Conservation (phyloP, 1,140 invertebrate species). For the Solenopsis invicta region DNA sequence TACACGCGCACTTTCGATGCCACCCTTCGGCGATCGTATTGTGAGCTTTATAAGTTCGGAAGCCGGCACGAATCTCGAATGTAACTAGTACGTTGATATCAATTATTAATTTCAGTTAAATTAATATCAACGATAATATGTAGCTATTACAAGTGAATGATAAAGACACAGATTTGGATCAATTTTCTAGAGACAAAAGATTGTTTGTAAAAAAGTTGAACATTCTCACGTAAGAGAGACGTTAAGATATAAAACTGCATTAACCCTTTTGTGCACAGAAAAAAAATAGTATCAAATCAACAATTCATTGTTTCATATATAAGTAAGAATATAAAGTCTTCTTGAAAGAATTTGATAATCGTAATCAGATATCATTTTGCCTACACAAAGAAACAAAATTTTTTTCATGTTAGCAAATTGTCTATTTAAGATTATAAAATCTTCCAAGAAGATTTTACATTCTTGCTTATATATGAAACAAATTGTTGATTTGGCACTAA, state of each 20-base stretch:
- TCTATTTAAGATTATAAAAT: too few species aligned
- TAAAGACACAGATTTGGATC: background rate
- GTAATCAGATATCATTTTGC: too few species aligned
- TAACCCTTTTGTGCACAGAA: too few species aligned
- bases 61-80: background rate
- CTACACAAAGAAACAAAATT: too few species aligned
- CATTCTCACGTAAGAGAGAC: background rate
- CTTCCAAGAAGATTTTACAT: too few species aligned
- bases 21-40: conserved; percentile 48
- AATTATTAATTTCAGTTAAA: conserved; percentile 16
- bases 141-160: background rate
- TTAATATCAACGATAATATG: background rate
- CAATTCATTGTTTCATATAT: too few species aligned
- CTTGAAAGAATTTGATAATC: too few species aligned
- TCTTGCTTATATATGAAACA: too few species aligned
- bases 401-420: too few species aligned
- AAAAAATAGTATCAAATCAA: too few species aligned
- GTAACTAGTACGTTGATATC: background rate
- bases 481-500: too few species aligned
- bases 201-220: background rate
- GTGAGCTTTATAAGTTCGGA: conserved; percentile 17
- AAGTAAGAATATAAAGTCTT: too few species aligned
- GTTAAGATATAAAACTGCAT: background rate
- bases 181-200: background rate
- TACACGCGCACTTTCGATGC: conserved; percentile 55